Base-by-base conservation (phyloP, 1,140 invertebrate species). In the Watersipora subatra region DNA sequence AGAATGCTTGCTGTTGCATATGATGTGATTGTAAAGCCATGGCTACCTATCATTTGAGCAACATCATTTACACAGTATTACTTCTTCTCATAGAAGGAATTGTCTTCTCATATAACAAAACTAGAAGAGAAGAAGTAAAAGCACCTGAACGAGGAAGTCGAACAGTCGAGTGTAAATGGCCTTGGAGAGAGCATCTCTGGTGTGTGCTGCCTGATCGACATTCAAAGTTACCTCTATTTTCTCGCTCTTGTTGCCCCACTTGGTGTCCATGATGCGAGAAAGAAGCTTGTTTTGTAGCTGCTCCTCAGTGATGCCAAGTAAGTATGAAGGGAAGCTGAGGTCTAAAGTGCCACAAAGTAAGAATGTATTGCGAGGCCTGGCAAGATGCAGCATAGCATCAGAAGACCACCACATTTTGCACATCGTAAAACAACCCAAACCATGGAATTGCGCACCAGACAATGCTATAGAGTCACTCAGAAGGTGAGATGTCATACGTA, bases 211-310 rank as follows among this genome's bases (percentile, higher is more conserved):
- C 76, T 89, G 87, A 55, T 78, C 73, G 17, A 75, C 72, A 67
- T 77, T 78, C 25, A 75, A 69, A 30, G 75, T 78, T 63, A 78
- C 72, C 58, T 88, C 86, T 22, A 89, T 86, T 56, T 82, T 83
- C 71, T 89, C 88, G 1, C 84, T 83, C 63, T 86, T 83, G 63
- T 80, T 82, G 63, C 87, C 87, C 87, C 88, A 88, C 81, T 88
- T 88, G 62, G 85, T 87, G 70, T 89, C 87, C 78, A 89, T 86
- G 68, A 84, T 80, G 1, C 87, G 79, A 59, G 85, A 86, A 7
- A 83, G 85, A 56, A 89, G 73, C 73, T 88, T 88, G 58, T 81
- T 80, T 46, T 83, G 82, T 61, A 89, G 76, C 27, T 82, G 74
- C 15, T 85, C 83, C 2, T 79, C 67, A 29, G 86, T 82, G 46